Conservation (phyloP, 1,140 invertebrate genomes). For the Radopholus similis region DNA sequence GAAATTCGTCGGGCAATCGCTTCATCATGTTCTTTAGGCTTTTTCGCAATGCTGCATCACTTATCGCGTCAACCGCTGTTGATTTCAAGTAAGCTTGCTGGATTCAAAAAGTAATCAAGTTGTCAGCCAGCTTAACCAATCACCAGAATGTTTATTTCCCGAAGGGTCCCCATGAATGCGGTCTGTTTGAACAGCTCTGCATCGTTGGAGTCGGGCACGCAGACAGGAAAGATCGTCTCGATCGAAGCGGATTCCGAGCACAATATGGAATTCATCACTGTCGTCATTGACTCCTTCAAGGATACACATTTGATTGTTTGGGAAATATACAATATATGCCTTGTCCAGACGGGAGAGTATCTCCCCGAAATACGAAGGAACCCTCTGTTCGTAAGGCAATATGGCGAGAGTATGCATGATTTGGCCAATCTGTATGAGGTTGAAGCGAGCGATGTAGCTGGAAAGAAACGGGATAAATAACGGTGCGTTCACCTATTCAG, state of each 20-base stretch:
- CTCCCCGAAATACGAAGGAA: conserved; percentile 67
- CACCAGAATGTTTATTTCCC: conserved; percentile 51
- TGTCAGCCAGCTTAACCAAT: conserved; percentile 22
- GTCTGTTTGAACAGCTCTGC: conserved; percentile 40
- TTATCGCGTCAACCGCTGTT: conserved; percentile 36
- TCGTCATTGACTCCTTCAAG: conserved; percentile 41
- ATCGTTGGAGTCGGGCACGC: conserved; percentile 33
- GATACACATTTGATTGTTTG: no score
- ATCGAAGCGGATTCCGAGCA: conserved; percentile 28
- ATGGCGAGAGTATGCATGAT: conserved; percentile 85
- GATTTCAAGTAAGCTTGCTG: conserved; percentile 38
- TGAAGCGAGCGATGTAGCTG: conserved; percentile 80
- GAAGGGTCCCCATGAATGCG: conserved; percentile 48
- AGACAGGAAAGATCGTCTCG: conserved; percentile 45
- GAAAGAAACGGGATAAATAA: not conserved
- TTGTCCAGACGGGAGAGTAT: conserved; percentile 75
- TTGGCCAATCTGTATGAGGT: conserved; percentile 82
- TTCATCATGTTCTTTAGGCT: conserved; percentile 33
- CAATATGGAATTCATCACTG: conserved; percentile 43
- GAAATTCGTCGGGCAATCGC: conserved; percentile 37
- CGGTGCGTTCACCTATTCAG: conserved; percentile 74
- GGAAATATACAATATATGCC: no score
- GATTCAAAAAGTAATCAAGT: conserved; percentile 13
- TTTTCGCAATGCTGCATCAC: conserved; percentile 35
- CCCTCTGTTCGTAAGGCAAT: conserved; percentile 46